These are phyloP conservation scores for Mesorhabditis belari DNA, from an alignment of 2,888 invertebrate species.

Conservation along the genomic window DNA sequence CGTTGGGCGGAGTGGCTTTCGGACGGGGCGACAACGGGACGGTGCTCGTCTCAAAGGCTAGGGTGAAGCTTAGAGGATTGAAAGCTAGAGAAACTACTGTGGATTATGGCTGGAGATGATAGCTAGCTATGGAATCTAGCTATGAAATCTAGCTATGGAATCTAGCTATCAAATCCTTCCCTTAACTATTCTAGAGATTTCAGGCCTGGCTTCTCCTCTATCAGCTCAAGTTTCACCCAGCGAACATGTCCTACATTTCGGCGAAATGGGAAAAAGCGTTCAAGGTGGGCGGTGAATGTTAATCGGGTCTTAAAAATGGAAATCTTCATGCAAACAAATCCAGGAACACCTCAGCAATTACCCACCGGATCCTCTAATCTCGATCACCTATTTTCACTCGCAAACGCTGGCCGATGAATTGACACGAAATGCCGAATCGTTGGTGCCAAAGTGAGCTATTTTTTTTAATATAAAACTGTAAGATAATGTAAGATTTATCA, in stretches of 20 bases:
- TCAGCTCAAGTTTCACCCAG: conserved; percentile 38
- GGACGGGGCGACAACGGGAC: conserved; percentile 19
- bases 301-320: neutral
- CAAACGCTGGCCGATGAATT: conserved; percentile 82
- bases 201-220: conserved; percentile 46
- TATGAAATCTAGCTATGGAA: no score
- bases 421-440: conserved; percentile 78
- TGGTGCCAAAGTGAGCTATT: conserved; percentile 27
- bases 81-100: no score
- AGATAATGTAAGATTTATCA: no score
- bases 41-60: conserved; percentile 29
- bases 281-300: neutral
- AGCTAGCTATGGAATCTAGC: no score
- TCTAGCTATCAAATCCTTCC: no score
- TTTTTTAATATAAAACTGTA: neutral
- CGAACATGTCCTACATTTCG: conserved; percentile 30
- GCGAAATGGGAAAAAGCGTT: conserved; percentile 36
- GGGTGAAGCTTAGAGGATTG: no score
- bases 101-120: no score
- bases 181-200: no score
- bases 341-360: conserved; percentile 28
- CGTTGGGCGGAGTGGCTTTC: conserved; percentile 33
- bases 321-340: no score
- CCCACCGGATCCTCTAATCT: conserved; percentile 25
- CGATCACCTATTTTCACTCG: conserved; percentile 55